Evolutionary conservation across 37 sponge, comb jelly and placozoan species (phyloP), one percentile per base, ranked within the genome.

Genomic region (Chondrosia reniformis): DNA sequence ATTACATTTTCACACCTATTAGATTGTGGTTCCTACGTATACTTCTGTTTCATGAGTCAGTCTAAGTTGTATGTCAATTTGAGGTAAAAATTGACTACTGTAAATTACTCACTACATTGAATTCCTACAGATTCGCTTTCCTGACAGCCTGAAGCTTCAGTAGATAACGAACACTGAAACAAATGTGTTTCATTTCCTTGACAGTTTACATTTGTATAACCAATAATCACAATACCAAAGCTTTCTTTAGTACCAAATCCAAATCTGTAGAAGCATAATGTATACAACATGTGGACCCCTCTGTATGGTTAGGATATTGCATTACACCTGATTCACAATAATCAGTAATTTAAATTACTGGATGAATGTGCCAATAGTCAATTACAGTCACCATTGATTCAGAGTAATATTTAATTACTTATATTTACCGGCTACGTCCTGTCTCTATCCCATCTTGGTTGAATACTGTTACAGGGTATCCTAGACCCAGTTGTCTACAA

Each of bases 401-500:
- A n/a, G n/a, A n/a, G n/a, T n/a, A n/a, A n/a, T n/a, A n/a, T n/a
- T n/a, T n/a, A n/a, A n/a, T n/a, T n/a, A n/a, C n/a, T n/a, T n/a
- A n/a, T n/a, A n/a, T n/a, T n/a, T n/a, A n/a, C n/a, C n/a, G n/a
- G n/a, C n/a, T n/a, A n/a, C n/a, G n/a, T n/a, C n/a, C n/a, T n/a
- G n/a, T n/a, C n/a, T n/a, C n/a, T n/a, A n/a, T n/a, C n/a, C n/a
- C 33, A 7, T 69, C 72, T 7, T 17, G 3, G 24, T 69, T 69
- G 72, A 34, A 69, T 1, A 69, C 44, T 1, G 44, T 8, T 25
- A 69, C 72, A n/a, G 37, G 37, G 36, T 69, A 34, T 37, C 72
- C 72, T 44, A 69, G 43, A 17, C 72, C 72, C 39, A 69, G 72
- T 6, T 69, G 72, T 69, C 72, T 69, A 44, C 72, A 69, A 44